Evolutionary conservation across 2,797 vertebrate species (phyloP).

Genomic region (Epinephelus coioides): DNA sequence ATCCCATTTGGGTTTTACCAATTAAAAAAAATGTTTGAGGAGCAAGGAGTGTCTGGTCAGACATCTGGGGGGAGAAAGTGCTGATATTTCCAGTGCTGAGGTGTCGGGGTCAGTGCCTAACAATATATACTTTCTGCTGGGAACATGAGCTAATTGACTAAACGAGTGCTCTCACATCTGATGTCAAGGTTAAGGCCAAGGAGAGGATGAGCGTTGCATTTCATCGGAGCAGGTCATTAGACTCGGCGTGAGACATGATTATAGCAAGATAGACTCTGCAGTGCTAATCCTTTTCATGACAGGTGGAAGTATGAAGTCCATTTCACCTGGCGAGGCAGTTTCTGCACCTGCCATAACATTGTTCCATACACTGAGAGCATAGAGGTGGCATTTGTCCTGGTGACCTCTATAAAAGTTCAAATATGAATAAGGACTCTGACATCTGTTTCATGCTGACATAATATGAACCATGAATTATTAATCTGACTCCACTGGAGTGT

Average conservation of each 20-base stretch:
- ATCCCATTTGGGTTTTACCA: constrained; percentile 33
- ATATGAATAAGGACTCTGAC: constrained; percentile 47
- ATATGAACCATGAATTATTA: constrained; percentile 37
- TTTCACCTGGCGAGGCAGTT: constrained; percentile 48
- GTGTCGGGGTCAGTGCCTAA: constrained; percentile 50
- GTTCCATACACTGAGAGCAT: constrained; percentile 14
- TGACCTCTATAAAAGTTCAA: constrained; percentile 42
- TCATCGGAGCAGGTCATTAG: constrained; percentile 68
- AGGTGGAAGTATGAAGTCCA: constrained; percentile 50
- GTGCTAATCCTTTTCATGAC: constrained; percentile 46
- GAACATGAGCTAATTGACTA: constrained; percentile 68
- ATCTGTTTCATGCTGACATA: constrained; percentile 34
- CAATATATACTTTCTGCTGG: constrained; percentile 53
- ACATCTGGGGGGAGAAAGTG: constrained; percentile 11
- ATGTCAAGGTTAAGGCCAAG: constrained; percentile 75
- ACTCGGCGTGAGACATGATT: constrained; percentile 54
- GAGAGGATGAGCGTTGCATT: constrained; percentile 64
- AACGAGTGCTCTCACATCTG: constrained; percentile 54
- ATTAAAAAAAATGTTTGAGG: constrained; percentile 16
- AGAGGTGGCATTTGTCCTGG: constrained; percentile 34
- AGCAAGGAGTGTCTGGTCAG: constrained; percentile 4
- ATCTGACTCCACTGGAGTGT: constrained; percentile 22
- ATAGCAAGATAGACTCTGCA: constrained; percentile 34
- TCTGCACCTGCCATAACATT: constrained; percentile 23
- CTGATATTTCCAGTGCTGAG: constrained; percentile 20